phyloP scores from a whole-genome alignment of 1,140 invertebrate genomes.

The Physella acuta region DNA sequence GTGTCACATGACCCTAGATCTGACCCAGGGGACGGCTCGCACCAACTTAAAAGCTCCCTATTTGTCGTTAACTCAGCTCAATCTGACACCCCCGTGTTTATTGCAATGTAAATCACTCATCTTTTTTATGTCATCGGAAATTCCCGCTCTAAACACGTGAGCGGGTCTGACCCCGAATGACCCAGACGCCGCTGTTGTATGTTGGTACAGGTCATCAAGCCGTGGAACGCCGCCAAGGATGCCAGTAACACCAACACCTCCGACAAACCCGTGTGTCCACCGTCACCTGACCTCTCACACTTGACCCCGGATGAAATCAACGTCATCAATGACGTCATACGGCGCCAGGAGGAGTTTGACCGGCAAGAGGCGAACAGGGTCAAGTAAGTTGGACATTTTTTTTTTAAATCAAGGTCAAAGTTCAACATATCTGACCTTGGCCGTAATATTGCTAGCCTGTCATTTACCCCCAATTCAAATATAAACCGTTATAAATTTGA shows the following conservation, averaged over 20 bases:
- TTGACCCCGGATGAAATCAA: slow-evolving; percentile 43
- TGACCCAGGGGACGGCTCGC: too few species aligned
- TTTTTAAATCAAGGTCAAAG: background rate
- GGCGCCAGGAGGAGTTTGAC: slow-evolving; percentile 46
- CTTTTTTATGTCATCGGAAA: too few species aligned
- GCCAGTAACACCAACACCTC: background rate
- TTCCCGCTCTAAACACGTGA: too few species aligned
- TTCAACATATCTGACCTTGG: background rate
- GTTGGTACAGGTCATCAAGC: slow-evolving; percentile 5
- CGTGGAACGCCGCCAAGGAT: background rate
- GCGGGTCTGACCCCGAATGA: too few species aligned
- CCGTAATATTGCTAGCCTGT: background rate
- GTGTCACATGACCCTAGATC: too few species aligned
- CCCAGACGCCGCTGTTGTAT: too few species aligned
- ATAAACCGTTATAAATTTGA: background rate
- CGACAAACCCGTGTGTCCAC: slow-evolving; percentile 35
- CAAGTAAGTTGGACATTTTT: slow-evolving; percentile 35
- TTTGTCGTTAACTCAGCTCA: too few species aligned
- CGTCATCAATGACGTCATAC: slow-evolving; percentile 44
- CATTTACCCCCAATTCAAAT: background rate
- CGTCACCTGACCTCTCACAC: slow-evolving; percentile 42
- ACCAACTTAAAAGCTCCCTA: too few species aligned
- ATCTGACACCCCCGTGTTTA: too few species aligned
- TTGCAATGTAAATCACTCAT: too few species aligned
- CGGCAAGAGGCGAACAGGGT: slow-evolving; percentile 39